Evolutionary conservation across 2,888 invertebrate genomes (phyloP).

Genomic region (Cephus nigrinus): DNA sequence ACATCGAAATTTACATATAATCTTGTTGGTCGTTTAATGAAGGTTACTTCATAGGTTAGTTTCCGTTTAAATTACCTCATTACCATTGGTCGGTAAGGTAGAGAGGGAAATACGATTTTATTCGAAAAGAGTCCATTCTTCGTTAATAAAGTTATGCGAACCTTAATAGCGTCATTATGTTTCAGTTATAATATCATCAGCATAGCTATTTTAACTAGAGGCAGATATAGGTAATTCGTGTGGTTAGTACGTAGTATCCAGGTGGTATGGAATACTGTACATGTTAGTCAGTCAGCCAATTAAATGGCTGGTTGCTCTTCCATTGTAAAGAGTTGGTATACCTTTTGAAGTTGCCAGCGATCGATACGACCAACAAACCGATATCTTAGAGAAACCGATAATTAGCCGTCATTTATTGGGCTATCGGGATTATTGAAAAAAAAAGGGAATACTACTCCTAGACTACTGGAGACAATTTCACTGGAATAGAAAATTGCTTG

Average conservation of each 20-base stretch:
- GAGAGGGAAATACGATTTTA: not conserved
- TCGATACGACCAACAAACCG: not conserved
- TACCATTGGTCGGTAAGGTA: not conserved
- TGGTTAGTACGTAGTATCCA: not conserved
- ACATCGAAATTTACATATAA: not conserved
- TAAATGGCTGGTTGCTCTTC: not conserved
- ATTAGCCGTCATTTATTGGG: not conserved
- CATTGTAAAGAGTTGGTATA: not conserved
- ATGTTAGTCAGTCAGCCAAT: not conserved
- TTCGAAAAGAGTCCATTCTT: not conserved
- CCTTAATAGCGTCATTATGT: not conserved
- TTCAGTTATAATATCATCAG: not conserved
- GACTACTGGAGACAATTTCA: not conserved
- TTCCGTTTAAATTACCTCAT: not conserved
- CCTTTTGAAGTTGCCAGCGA: not conserved
- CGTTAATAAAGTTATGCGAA: no score
- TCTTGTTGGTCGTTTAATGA: not conserved
- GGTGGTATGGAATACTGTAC: not conserved
- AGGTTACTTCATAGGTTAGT: not conserved
- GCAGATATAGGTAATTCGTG: not conserved
- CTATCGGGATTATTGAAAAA: not conserved
- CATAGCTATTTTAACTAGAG: not conserved
- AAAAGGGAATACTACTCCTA: not conserved
- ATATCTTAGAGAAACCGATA: not conserved
- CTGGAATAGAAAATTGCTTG: slow-evolving; percentile 40